Evolutionary conservation across 2,113 vertebrate genomes (phyloP).

Genomic region (Mobula birostris): DNA sequence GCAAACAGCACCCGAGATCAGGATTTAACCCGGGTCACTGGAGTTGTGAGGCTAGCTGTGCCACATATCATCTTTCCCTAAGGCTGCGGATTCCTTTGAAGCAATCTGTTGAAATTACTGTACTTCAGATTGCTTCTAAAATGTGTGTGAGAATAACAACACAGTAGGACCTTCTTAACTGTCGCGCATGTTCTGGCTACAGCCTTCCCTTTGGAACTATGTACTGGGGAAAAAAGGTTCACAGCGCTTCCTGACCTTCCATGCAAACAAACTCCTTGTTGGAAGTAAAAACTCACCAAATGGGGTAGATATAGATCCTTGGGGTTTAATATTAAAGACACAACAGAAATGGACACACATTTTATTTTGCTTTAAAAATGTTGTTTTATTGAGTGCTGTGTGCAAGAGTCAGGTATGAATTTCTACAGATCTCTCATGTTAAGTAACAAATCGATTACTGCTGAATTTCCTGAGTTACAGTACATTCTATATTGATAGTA

Average conservation of each 20-base stretch:
- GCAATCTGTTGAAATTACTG: background rate
- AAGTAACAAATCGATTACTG: background rate
- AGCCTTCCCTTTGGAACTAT: background rate
- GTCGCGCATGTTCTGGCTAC: background rate
- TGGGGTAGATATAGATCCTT: no score
- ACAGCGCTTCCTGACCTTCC: background rate
- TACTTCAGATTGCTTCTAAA: background rate
- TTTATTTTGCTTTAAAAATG: no score
- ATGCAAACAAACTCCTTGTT: background rate
- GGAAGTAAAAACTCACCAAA: background rate
- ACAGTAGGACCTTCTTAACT: background rate
- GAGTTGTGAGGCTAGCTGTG: no score
- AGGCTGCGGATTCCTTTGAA: background rate
- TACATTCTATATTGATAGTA: background rate
- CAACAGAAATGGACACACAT: no score
- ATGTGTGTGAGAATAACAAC: background rate
- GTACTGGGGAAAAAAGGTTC: background rate
- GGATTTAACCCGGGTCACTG: no score
- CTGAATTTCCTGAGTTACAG: background rate
- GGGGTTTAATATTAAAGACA: no score
- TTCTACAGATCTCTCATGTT: background rate
- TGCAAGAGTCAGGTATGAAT: no score
- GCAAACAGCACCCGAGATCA: no score
- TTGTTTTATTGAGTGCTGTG: no score
- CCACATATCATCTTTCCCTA: background rate